Evolutionary conservation across 2,888 invertebrate genomes (phyloP), one percentile per base, ranked within the genome.

Genomic region (Caenorhabditis drosophilae): DNA sequence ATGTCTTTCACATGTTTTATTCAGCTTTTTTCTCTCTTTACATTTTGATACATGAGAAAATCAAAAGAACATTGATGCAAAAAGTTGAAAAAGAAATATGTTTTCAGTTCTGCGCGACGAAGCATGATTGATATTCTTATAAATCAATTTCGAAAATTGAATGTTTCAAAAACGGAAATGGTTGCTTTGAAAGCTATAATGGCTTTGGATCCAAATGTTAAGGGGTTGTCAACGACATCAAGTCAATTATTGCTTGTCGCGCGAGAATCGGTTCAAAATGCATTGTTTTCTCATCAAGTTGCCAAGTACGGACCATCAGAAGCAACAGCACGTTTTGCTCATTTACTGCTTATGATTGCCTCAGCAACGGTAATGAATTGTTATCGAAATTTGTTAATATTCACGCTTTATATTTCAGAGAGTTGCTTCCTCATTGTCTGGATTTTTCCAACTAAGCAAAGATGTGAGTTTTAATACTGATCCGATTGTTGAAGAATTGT

Each of bases 171-270:
- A 22, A 69, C 64, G 1, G 81, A 81, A 53, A 72, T 73, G 57
- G 76, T 78, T 16, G 75, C 75, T 3, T 45, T 81, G 54, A 81
- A 81, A 55, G 81, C 81, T 3, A 79, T 81, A 42, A 70, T 80
- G 57, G 75, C 78, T 1, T 62, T 81, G n/a, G 81, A 81, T 52
- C 76, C 78, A 6, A 75, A 77, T 48, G 72, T 75, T 12, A 47
- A 51, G 34, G 73, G 71, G 27, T 57, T 80, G 23, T 64, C 73
- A 1, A 12, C 36, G 7, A 23, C 36, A 4, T 63, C 72, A 3
- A 34, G 48, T 1, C 51, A 56, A 11, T 41, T 69, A 1, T 35
- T 72, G 16, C 35, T 38, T 22, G 63, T 67, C 26, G 71, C 68
- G 1, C 38, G 81, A 11, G 80, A 81, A 50, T 75, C 73, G 2